Conservation (phyloP, 2,888 invertebrate genomes). For the Anarsia innoxiella region DNA sequence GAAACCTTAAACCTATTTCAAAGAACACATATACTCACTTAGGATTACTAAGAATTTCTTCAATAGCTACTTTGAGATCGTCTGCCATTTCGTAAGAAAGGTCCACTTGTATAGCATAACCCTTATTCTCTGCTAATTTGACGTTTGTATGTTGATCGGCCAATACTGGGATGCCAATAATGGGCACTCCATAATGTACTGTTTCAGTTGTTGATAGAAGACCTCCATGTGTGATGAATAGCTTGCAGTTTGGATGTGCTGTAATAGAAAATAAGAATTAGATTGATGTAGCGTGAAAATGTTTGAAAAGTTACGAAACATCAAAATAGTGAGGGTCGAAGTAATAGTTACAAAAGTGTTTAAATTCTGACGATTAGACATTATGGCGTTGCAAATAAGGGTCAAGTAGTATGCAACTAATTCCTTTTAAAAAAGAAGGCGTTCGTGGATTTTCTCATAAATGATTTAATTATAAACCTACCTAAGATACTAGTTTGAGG, state of each 20-base stretch:
- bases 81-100: constrained; percentile 29
- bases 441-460: too few relatives aligned
- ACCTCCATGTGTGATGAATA: constrained; percentile 42
- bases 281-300: too few relatives aligned
- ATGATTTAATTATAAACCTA: too few relatives aligned
- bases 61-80: constrained; percentile 33
- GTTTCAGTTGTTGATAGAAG: constrained; percentile 38
- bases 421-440: too few relatives aligned
- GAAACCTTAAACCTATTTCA: too few relatives aligned
- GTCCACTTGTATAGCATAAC: constrained; percentile 33
- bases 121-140: constrained; percentile 33
- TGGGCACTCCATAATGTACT: constrained; percentile 38
- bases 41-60: constrained; percentile 28
- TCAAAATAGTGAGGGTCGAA: too few relatives aligned
- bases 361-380: too few relatives aligned
- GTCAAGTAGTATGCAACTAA: too few relatives aligned
- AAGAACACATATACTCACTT: constrained; percentile 21
- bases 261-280: constrained; percentile 18
- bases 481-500: constrained; percentile 52
- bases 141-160: constrained; percentile 46
- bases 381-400: too few relatives aligned
- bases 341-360: too few relatives aligned
- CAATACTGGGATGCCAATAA: constrained; percentile 37
- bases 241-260: constrained; percentile 37
- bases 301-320: too few relatives aligned